Conservation (phyloP, 2,888 invertebrate species). For the Myopa tessellatipennis region DNA sequence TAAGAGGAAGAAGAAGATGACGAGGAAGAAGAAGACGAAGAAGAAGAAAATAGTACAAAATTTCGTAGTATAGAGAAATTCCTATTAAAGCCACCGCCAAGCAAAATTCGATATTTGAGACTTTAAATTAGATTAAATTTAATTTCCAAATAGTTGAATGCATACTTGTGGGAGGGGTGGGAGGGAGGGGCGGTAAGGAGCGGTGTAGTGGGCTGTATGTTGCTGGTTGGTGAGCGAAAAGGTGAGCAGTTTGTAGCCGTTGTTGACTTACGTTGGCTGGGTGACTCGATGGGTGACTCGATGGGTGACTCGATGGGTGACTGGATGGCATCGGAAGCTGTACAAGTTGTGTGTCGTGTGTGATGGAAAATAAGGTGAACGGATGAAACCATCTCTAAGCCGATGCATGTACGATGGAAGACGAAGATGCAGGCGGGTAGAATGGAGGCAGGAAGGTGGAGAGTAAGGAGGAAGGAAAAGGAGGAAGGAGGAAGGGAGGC, state of each 20-base stretch:
- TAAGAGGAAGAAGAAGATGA: not conserved
- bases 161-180: not conserved
- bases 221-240: no score
- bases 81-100: slow-evolving; percentile 14
- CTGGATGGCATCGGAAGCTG: slow-evolving; percentile 6
- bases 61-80: not conserved
- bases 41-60: not conserved
- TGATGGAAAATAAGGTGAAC: no score
- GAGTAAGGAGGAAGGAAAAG: not conserved
- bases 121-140: slow-evolving; percentile 22
- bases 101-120: slow-evolving; percentile 17
- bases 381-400: no score
- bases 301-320: not conserved
- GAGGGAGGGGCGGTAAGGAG: no score
- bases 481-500: not conserved
- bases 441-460: no score
- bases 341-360: not conserved
- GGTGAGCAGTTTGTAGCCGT: not conserved
- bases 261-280: no score
- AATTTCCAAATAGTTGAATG: slow-evolving; percentile 17
- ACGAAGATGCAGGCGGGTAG: no score
- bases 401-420: no score
- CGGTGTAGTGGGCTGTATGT: no score
- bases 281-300: not conserved
- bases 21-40: not conserved